Base-by-base conservation (phyloP, 2,797 vertebrate genomes). In the Ibycter americanus region DNA sequence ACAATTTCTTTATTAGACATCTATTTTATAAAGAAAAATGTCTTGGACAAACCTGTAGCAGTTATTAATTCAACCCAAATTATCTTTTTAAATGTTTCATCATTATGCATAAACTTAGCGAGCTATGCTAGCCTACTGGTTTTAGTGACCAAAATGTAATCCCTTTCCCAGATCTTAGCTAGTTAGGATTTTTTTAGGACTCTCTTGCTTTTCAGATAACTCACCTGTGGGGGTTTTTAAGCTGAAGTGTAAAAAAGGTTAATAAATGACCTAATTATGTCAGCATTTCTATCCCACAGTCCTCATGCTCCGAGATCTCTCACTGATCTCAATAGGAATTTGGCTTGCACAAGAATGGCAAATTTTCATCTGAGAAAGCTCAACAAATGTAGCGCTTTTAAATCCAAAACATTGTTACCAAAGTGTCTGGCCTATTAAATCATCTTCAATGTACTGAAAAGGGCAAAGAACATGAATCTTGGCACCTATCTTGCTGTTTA, bases 191-290 rank as follows among this genome's bases (percentile, higher is more conserved):
- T 76, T 74, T 83, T 76, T 73, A 81, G 79, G 76, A 56, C 66
- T 90, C 8, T 12, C 91, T 63, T 59, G 72, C 66, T 90, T 94
- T 78, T 56, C 59, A 40, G 40, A 27, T 22, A 73, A 76, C 66
- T 96, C 93, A 92, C 68, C 62, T 73, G 83, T 38, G 78, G 80
- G 46, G 1, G 8, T 71, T 73, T 78, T 72, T 66, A 90, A 90
- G 80, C 62, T 82, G 83, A 94, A 93, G 80, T 70, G 29, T 70
- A 78, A 72, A 87, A 92, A 93, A 82, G 73, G 85, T 95, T 96
- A 95, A 93, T 93, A 96, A 96, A 87, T 71, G 77, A 79, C 87
- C 93, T 86, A 90, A 96, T 93, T 93, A 94, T 73, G 79, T 93
- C 96, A 96, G 93, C 55, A 66, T 91, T 70, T 85, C 96, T 77